Percentiles rank a stretch among this genome's conserved stretches.
Evolutionary conservation across 2,113 vertebrate species (phyloP).

Genomic region (Natator depressus): DNA sequence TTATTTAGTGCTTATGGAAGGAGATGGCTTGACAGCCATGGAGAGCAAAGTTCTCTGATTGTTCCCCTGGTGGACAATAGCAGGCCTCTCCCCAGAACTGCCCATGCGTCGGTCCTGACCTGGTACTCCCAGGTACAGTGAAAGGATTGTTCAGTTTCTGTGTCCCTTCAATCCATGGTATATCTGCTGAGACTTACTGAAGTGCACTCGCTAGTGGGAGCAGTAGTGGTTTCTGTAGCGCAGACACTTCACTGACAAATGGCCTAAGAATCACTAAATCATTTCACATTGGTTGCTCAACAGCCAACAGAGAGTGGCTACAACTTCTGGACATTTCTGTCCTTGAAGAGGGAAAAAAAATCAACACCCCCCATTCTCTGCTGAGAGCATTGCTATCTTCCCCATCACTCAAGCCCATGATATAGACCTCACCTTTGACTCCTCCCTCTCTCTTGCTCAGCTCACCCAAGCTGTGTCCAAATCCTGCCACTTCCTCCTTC

Average conservation of each 20-base stretch:
- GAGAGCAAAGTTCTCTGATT: neutral
- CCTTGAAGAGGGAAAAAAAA: neutral
- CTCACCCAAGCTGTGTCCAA: neutral
- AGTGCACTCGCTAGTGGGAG: neutral
- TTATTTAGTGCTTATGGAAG: neutral
- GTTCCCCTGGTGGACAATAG: neutral
- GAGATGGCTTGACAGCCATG: neutral
- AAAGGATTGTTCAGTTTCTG: too few relatives aligned
- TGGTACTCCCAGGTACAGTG: neutral
- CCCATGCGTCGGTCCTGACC: neutral
- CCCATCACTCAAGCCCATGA: neutral
- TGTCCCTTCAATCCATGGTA: neutral
- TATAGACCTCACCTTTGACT: neutral
- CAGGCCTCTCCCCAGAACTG: neutral
- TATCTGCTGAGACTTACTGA: neutral
- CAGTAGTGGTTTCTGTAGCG: neutral
- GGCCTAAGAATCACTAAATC: neutral
- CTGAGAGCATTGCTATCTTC: neutral
- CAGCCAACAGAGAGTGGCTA: fast-evolving
- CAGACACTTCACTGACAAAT: fast-evolving
- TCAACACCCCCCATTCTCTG: neutral
- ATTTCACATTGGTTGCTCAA: neutral
- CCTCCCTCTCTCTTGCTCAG: neutral
- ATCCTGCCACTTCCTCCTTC: neutral
- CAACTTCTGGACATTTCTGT: neutral